phyloP scores from a whole-genome alignment of 37 sponge, comb jelly and placozoan species.

The Spongilla lacustris region DNA sequence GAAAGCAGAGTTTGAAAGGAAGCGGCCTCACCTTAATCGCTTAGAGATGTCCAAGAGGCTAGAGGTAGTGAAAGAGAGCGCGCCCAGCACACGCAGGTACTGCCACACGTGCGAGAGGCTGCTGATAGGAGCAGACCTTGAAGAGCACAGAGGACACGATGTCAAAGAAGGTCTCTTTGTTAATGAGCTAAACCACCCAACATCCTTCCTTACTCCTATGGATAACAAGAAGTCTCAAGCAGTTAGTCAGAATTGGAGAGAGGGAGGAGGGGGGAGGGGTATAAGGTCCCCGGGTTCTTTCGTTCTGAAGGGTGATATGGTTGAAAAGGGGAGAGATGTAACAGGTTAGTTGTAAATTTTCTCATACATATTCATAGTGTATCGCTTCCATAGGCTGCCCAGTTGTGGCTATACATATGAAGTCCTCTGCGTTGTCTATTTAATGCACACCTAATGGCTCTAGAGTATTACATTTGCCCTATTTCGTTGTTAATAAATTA shows the following conservation, averaged over 20 bases:
- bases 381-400: no score
- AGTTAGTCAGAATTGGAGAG: slow-evolving; percentile 29
- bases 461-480: no score
- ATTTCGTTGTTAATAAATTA: no score
- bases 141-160: slow-evolving; percentile 30
- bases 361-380: no score
- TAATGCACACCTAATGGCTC: no score
- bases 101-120: slow-evolving; percentile 33
- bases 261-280: neutral
- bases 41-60: neutral
- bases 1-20: slow-evolving; percentile 37
- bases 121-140: neutral
- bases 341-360: no score
- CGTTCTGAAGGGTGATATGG: no score
- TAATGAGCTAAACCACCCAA: slow-evolving; percentile 29
- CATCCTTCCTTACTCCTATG: slow-evolving; percentile 43
- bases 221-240: slow-evolving; percentile 65
- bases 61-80: neutral
- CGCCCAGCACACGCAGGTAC: neutral
- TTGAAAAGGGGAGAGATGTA: no score
- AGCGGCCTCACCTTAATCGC: slow-evolving; percentile 22
- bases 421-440: no score
- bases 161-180: slow-evolving; percentile 13
- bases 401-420: no score
- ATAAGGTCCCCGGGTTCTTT: no score